phyloP scores from a whole-genome alignment of 2,113 vertebrate species.

The Poeciliopsis occidentalis region DNA sequence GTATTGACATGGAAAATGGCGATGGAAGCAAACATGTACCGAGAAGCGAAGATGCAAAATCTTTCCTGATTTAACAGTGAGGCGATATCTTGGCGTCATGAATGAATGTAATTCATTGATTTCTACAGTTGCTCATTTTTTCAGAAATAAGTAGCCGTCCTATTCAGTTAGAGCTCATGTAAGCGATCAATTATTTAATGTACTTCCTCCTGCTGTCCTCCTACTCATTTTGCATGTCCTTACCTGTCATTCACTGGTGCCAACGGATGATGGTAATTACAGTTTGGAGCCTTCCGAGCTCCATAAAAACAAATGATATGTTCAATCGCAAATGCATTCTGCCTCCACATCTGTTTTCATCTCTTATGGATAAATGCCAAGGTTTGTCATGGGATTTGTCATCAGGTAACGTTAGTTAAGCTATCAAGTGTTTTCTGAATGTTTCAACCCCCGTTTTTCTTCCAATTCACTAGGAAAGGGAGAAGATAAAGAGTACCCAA shows the following conservation, averaged over 20 bases:
- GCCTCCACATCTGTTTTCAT: background rate
- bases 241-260: background rate
- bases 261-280: background rate
- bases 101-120: background rate
- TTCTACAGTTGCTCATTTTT: background rate
- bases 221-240: background rate
- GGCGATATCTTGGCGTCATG: background rate
- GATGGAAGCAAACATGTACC: too few relatives aligned
- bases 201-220: background rate
- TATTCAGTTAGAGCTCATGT: background rate
- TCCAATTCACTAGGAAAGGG: constrained; percentile 82
- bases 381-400: background rate
- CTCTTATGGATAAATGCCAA: background rate
- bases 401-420: background rate
- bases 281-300: background rate
- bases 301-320: background rate
- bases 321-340: background rate
- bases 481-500: constrained; percentile 87
- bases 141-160: background rate
- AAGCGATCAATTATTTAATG: background rate
- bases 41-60: too few relatives aligned
- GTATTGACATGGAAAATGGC: too few relatives aligned
- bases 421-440: background rate
- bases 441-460: background rate
- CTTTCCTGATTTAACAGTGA: too few relatives aligned